These are phyloP conservation scores for Phasianus colchicus DNA, from an alignment of 2,113 vertebrate species.

Conservation along the genomic window DNA sequence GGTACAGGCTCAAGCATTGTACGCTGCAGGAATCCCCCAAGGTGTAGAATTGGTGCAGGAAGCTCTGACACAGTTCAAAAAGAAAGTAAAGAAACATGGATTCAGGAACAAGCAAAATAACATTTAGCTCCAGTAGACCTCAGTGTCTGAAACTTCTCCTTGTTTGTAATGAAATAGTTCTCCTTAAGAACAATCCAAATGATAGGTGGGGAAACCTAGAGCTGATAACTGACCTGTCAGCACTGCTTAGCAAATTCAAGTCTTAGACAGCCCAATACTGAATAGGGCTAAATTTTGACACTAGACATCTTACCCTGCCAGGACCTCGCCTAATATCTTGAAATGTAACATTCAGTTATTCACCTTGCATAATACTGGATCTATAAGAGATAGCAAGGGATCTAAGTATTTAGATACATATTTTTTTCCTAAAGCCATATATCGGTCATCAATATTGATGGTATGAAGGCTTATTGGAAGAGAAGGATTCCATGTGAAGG, in stretches of 20 bases:
- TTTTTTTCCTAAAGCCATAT: not conserved
- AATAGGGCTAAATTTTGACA: not conserved
- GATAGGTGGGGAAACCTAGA: not conserved
- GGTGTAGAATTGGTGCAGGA: not conserved
- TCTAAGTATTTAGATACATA: not conserved
- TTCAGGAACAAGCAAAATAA: not conserved
- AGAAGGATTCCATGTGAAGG: not conserved
- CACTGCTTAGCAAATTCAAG: not conserved
- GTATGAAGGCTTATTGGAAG: not conserved
- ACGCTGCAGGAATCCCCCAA: not conserved
- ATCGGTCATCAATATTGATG: not conserved
- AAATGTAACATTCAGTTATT: not conserved
- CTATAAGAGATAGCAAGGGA: not conserved
- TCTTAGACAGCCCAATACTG: not conserved
- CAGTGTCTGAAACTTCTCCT: not conserved
- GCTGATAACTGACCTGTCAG: not conserved
- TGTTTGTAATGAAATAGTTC: not conserved
- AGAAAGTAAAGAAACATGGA: not conserved
- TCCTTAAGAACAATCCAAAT: not conserved
- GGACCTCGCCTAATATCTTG: not conserved
- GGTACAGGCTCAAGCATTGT: not conserved
- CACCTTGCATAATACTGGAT: not conserved
- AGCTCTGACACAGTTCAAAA: not conserved
- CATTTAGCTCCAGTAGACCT: not conserved
- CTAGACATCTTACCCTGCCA: not conserved